Percentiles rank a stretch among this genome's conserved stretches.
Conservation (phyloP, 2,797 vertebrate genomes). For the Gambusia yucatana region DNA sequence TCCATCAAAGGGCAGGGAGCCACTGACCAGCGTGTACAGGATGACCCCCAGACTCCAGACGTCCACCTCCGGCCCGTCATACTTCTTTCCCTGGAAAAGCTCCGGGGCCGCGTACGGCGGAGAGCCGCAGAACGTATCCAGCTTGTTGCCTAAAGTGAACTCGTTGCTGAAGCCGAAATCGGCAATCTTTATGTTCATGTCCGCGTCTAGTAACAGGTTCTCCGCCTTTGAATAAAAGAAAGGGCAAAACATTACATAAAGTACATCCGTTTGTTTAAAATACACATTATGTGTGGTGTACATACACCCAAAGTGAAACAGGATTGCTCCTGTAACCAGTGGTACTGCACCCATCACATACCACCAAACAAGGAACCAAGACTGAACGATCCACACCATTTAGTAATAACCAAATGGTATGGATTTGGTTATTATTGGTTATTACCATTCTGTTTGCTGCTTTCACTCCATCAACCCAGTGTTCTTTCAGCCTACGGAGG, state of each 20-base stretch:
- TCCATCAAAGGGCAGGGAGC: slow-evolving; percentile 96
- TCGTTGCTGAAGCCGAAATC: slow-evolving; percentile 99
- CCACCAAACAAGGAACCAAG: background rate
- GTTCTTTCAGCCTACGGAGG: background rate
- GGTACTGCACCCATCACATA: background rate
- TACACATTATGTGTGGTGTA: background rate
- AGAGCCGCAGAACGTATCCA: slow-evolving; percentile 98
- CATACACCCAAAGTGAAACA: background rate
- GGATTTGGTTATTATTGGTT: too few relatives aligned
- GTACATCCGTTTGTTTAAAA: background rate
- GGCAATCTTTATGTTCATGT: slow-evolving; percentile 99
- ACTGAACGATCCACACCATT: background rate
- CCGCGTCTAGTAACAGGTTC: slow-evolving; percentile 95
- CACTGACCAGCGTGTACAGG: slow-evolving; percentile 96
- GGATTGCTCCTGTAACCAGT: background rate
- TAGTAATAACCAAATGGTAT: background rate
- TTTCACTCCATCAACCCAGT: background rate
- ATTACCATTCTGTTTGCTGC: background rate
- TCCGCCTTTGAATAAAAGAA: slow-evolving; percentile 84
- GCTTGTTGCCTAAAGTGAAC: slow-evolving; percentile 96
- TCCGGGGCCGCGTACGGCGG: slow-evolving; percentile 97
- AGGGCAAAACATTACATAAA: background rate
- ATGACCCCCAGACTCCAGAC: slow-evolving; percentile 99
- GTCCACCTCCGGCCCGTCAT: slow-evolving; percentile 97
- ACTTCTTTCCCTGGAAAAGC: slow-evolving; percentile 99